Evolutionary conservation across 2,113 vertebrate species (phyloP), one percentile per base, ranked within the genome.

Genomic region (Burhinus bistriatus): DNA sequence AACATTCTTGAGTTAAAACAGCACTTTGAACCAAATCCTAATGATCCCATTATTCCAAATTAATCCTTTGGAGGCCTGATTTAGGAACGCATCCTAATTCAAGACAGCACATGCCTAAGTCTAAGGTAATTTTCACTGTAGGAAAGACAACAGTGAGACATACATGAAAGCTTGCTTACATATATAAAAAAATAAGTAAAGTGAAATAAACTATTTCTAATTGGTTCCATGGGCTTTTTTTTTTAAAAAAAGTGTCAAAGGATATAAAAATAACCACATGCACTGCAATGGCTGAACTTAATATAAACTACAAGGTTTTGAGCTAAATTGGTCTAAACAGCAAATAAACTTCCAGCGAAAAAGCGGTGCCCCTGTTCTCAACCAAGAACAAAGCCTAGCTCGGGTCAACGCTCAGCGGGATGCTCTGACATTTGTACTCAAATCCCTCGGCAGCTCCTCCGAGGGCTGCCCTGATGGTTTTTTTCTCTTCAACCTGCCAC

Each of bases 41-140:
- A 40, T 90, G 96, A 97, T 83, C 90, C 81, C 58, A 72, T 95
- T 93, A 95, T 90, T 95, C 66, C 93, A 92, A 47, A 95, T 91
- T 91, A 87, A 91, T 94, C 92, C 92, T 96, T 93, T 96, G 84
- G 87, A 95, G 75, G 70, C 75, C 91, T 83, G 84, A 94, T 90
- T 96, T 92, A 91, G 57, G 73, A 95, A 92, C 87, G 59, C 72
- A 81, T 90, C 90, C 92, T 78, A 92, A 89, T 86, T 93, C 94
- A 90, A 86, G 91, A 95, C 55, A 95, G 78, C 68, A 92, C 71
- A 83, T 77, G 87, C 66, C 82, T 95, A 83, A 80, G 20, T 52
- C 87, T 95, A 96, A 90, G 75, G 71, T 86, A 83, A 81, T 90
- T 95, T 93, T 97, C 96, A 96, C 95, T 97, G 91, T 73, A 97